Conservation (phyloP, 2,797 vertebrate species). For the Enteromius thamalakanensis region DNA sequence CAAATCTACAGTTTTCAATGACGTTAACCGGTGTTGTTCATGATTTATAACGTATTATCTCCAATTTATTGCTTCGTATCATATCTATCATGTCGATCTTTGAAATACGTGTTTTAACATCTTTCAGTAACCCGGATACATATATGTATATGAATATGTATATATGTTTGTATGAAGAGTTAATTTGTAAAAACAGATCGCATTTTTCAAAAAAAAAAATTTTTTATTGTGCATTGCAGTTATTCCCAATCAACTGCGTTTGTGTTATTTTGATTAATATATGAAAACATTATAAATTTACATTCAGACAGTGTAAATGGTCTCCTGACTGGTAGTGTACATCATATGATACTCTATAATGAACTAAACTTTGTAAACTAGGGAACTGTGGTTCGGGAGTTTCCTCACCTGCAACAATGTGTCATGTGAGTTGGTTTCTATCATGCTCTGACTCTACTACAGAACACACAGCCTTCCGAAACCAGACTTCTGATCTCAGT, state of each 20-base stretch:
- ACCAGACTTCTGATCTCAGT: not conserved
- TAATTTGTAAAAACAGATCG: too few relatives aligned
- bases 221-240: too few relatives aligned
- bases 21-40: not conserved
- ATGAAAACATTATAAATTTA: too few relatives aligned
- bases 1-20: not conserved
- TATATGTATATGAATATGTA: too few relatives aligned
- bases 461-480: not conserved
- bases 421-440: slow-evolving; percentile 19
- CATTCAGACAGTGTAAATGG: not conserved
- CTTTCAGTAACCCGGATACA: too few relatives aligned
- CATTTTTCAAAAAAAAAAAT: too few relatives aligned
- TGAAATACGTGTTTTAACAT: too few relatives aligned
- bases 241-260: too few relatives aligned
- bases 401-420: slow-evolving; percentile 21
- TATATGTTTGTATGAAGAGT: too few relatives aligned
- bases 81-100: too few relatives aligned
- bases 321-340: not conserved
- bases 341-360: not conserved
- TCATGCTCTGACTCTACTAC: not conserved
- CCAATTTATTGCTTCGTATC: too few relatives aligned
- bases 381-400: not conserved
- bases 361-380: not conserved
- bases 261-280: too few relatives aligned
- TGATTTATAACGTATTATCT: not conserved